These are phyloP conservation scores for Thereva nobilitata DNA, from an alignment of 2,888 invertebrate genomes.

Conservation along the genomic window DNA sequence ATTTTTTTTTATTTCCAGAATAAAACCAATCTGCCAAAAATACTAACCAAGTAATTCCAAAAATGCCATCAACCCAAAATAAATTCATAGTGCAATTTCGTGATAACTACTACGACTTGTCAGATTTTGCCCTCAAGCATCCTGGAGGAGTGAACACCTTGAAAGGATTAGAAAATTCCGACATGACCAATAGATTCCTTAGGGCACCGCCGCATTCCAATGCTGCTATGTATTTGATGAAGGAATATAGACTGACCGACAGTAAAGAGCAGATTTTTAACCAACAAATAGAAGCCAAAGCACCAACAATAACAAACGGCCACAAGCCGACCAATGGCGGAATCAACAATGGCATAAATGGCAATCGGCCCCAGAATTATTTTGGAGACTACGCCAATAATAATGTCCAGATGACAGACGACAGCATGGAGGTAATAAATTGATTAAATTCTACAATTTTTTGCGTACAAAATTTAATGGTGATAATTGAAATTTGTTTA, in stretches of 20 bases:
- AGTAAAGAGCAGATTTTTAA: conserved; percentile 24
- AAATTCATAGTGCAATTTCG: conserved; percentile 57
- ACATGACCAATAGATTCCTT: conserved; percentile 54
- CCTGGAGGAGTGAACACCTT: conserved; percentile 74
- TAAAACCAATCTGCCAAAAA: too few relatives aligned
- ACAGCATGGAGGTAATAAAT: conserved; percentile 56
- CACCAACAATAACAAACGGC: conserved; percentile 18
- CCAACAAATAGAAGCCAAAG: conserved; percentile 18
- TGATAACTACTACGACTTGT: conserved; percentile 66
- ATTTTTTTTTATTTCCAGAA: too few relatives aligned
- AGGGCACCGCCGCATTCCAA: conserved; percentile 56
- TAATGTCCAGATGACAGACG: conserved; percentile 50
- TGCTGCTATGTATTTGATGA: conserved; percentile 57
- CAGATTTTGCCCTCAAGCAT: conserved; percentile 69
- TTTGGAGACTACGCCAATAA: conserved; percentile 40
- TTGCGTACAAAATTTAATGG: too few relatives aligned
- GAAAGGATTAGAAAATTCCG: conserved; percentile 51
- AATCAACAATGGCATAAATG: conserved; percentile 28
- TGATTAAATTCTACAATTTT: too few relatives aligned
- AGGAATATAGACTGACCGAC: conserved; percentile 51
- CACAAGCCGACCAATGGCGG: conserved; percentile 9
- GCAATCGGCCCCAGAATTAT: too few relatives aligned
- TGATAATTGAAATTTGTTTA: too few relatives aligned
- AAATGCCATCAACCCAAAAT: neutral
- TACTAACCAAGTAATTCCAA: too few relatives aligned